Evolutionary conservation across 1,140 invertebrate genomes (phyloP).

Genomic region (Scaptodrosophila lebanonensis): DNA sequence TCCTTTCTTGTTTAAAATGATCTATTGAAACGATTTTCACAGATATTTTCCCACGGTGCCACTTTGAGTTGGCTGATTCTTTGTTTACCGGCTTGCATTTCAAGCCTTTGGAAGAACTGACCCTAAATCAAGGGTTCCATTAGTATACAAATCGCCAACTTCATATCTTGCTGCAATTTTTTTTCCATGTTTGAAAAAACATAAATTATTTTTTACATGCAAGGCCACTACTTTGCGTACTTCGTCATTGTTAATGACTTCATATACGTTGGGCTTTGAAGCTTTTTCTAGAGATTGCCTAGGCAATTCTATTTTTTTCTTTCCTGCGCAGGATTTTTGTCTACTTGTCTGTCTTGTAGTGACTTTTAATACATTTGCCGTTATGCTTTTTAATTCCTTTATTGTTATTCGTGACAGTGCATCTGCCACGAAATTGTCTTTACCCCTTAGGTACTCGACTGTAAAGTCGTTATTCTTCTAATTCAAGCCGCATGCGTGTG

Average conservation of each 20-base stretch:
- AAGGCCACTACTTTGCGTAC: constrained; percentile 15
- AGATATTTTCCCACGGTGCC: constrained; percentile 21
- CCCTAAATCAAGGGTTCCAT: constrained; percentile 16
- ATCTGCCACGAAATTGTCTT: constrained; percentile 23
- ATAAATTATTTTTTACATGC: not conserved
- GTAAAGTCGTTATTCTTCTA: constrained; percentile 66
- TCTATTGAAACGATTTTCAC: constrained; percentile 16
- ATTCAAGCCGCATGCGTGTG: constrained; percentile 33
- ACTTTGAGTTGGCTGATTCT: constrained; percentile 18
- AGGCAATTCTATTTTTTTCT: constrained; percentile 9
- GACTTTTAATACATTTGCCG: constrained; percentile 14
- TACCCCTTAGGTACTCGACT: constrained; percentile 39
- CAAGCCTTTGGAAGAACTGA: too few relatives aligned
- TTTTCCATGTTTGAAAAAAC: constrained; percentile 12
- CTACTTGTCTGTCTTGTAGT: constrained; percentile 9
- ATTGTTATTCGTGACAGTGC: constrained; percentile 15
- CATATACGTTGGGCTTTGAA: constrained; percentile 16
- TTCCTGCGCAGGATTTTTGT: constrained; percentile 10
- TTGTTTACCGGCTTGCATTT: too few relatives aligned
- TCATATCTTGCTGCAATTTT: constrained; percentile 20
- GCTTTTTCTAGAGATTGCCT: constrained; percentile 6
- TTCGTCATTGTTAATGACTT: constrained; percentile 10
- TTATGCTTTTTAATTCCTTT: not conserved
- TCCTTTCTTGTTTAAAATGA: too few relatives aligned
- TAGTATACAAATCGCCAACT: constrained; percentile 20